Base-by-base conservation (phyloP, 2,113 vertebrate species). In the Egretta garzetta region DNA sequence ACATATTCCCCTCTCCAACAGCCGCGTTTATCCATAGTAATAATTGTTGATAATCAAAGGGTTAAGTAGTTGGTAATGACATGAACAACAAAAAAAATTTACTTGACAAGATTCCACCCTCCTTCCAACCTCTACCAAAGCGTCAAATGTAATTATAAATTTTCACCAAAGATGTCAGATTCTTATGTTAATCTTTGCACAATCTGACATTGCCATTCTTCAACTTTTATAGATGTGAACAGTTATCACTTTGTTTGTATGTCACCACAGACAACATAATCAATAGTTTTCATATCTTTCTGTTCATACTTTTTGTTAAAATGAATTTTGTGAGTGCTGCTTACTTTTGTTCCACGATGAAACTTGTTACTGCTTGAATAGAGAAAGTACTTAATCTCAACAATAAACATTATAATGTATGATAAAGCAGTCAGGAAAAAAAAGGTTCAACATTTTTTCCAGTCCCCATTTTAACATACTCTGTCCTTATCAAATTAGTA, bases 161-260 rank as follows among this genome's bases (percentile, higher is more conserved):
- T 96, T 98, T 96, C 96, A 96, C 92, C 86, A 88, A 96, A 96
- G 96, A 96, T 94, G 96, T 97, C 96, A 98, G 77, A 96, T 96
- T 96, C 90, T 95, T 95, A 93, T 94, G 94, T 88, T 97, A 98
- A 97, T 97, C 97, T 96, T 91, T 86, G 95, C 73, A 80, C 93
- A 88, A 90, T 66, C 84, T 97, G 97, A 97, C 96, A 96, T 6
- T 91, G 92, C 93, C 95, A 95, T 97, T 97, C 97, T 97, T 95
- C 68, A 81, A 87, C 71, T 87, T 91, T 88, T 84, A 92, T 33
- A 68, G 66, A 96, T 84, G 86, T 79, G 93, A 97, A 95, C 96
- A 92, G 95, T 96, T 97, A 97, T 97, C 96, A 97, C 96, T 97
- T 97, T 97, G 96, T 97, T 98, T 97, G 86, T 97, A 94, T 97